Conservation (phyloP, 2,888 invertebrate genomes). For the Chrysodeixis includens region DNA sequence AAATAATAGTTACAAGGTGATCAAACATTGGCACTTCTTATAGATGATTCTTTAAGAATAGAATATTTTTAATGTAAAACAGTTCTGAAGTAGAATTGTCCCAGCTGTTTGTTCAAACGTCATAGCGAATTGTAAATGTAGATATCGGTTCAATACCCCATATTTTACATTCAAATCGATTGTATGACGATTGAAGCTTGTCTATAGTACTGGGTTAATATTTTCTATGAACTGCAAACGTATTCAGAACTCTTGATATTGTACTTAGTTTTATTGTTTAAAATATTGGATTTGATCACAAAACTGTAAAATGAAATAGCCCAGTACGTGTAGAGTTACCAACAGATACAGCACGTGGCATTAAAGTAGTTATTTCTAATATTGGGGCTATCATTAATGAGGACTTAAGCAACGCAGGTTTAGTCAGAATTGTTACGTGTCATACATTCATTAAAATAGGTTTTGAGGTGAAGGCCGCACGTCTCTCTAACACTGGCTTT, state of each 20-base stretch:
- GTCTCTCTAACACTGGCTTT: constrained; percentile 46
- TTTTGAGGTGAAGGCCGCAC: constrained; percentile 79
- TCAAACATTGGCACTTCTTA: constrained; percentile 3
- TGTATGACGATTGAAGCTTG: constrained; percentile 53
- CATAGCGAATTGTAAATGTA: constrained; percentile 62
- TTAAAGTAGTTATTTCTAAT: constrained; percentile 41
- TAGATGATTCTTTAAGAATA: constrained; percentile 5
- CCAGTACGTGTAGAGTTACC: constrained; percentile 1
- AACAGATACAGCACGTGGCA: constrained; percentile 64
- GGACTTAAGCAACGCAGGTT: constrained; percentile 68
- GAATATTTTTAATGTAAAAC: constrained; percentile 29
- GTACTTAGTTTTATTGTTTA: background rate
- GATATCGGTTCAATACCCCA: constrained; percentile 67
- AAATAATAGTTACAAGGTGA: background rate
- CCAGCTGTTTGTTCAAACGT: constrained; percentile 59
- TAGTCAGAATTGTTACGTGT: constrained; percentile 74
- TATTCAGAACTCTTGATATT: constrained; percentile 19
- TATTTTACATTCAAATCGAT: constrained; percentile 67
- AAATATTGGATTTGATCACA: background rate
- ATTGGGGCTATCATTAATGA: constrained; percentile 64
- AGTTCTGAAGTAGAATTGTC: constrained; percentile 36
- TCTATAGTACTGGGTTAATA: constrained; percentile 42
- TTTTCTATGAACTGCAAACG: constrained; percentile 36
- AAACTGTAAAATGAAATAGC: background rate
- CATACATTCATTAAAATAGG: constrained; percentile 76